These are phyloP conservation scores for Gonocerus acuteangulatus DNA, from an alignment of 2,888 invertebrate species.

Conservation along the genomic window DNA sequence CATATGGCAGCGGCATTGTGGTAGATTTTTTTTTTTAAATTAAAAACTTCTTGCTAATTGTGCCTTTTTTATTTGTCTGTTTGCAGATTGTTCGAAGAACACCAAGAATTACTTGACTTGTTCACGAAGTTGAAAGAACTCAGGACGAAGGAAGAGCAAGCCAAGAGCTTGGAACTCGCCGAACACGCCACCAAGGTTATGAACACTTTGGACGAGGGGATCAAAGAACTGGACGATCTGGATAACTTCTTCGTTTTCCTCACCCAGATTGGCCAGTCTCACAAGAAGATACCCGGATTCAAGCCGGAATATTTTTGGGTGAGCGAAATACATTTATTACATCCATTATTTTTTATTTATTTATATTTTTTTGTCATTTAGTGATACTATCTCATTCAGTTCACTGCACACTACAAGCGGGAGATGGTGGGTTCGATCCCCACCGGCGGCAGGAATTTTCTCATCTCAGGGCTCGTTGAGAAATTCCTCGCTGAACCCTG, in stretches of 20 bases:
- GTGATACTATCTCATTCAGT: neutral
- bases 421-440: too few species aligned
- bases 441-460: too few species aligned
- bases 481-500: too few species aligned
- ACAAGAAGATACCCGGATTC: constrained; percentile 76
- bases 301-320: constrained; percentile 85
- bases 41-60: too few species aligned
- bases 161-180: constrained; percentile 70
- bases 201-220: constrained; percentile 81
- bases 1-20: too few species aligned
- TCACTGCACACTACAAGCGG: neutral
- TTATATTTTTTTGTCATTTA: neutral
- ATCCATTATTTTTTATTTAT: neutral
- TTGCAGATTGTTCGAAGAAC: constrained; percentile 78
- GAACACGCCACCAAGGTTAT: constrained; percentile 84
- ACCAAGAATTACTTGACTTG: constrained; percentile 66
- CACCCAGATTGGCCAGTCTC: constrained; percentile 74
- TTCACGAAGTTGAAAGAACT: constrained; percentile 74
- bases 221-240: constrained; percentile 75
- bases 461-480: too few species aligned
- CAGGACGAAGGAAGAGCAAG: constrained; percentile 71
- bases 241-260: constrained; percentile 76
- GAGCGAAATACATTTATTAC: too few species aligned
- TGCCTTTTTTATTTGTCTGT: too few species aligned
- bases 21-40: too few species aligned